phyloP scores from a whole-genome alignment of 2,888 invertebrate species.

The Ectropis crepuscularia region DNA sequence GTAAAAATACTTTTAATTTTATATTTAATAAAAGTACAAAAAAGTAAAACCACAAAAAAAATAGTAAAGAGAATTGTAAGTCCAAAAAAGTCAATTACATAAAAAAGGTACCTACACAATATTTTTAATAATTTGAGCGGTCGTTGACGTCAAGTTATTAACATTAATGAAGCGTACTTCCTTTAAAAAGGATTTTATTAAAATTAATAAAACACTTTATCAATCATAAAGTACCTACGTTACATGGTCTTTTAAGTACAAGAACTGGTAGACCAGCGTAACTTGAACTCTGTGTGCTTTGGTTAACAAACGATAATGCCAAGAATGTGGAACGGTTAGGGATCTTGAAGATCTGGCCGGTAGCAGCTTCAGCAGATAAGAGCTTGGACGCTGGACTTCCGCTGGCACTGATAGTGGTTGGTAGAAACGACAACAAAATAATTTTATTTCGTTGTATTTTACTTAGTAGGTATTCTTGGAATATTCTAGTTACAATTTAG shows the following conservation, averaged over 20 bases:
- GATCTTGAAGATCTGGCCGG: constrained; percentile 62
- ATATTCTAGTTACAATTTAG: constrained; percentile 15
- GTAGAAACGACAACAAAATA: constrained; percentile 55
- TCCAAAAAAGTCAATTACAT: not conserved
- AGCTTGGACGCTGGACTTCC: constrained; percentile 66
- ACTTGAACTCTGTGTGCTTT: constrained; percentile 55
- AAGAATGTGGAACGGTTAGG: constrained; percentile 51
- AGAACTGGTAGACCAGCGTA: constrained; percentile 44
- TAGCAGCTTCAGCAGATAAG: constrained; percentile 64
- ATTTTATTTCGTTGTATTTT: constrained; percentile 35
- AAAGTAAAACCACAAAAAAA: too few relatives aligned
- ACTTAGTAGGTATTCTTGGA: constrained; percentile 49
- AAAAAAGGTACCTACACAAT: not conserved
- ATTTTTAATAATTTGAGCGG: not conserved
- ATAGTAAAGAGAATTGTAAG: too few relatives aligned
- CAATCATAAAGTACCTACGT: constrained; percentile 16
- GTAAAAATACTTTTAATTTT: too few relatives aligned
- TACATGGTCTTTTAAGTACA: constrained; percentile 44
- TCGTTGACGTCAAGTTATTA: constrained; percentile 11
- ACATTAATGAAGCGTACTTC: constrained; percentile 15
- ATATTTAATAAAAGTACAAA: too few relatives aligned
- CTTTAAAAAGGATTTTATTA: constrained; percentile 12
- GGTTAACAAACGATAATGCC: constrained; percentile 53
- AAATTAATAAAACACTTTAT: constrained; percentile 15
- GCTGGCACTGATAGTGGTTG: constrained; percentile 57